A percentile compares a stretch with the other conserved stretches of the same genome.
phyloP scores from a whole-genome alignment of 1,140 invertebrate species.

The Cecropterus lyciades region DNA sequence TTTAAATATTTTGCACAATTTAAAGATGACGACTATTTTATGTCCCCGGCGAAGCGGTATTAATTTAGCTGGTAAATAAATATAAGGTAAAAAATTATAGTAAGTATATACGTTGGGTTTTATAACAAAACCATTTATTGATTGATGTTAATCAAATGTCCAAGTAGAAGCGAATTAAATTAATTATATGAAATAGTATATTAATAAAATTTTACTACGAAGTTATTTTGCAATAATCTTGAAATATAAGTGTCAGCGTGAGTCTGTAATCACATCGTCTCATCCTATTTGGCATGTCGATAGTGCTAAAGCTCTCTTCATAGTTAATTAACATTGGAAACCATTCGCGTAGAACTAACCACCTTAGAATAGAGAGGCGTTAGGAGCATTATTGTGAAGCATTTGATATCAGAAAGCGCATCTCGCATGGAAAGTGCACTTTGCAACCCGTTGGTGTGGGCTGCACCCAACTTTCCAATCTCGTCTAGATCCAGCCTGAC shows the following conservation, averaged over 20 bases:
- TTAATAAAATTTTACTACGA: neutral
- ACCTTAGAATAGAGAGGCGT: slow-evolving; percentile 12
- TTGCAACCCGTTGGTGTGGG: slow-evolving; percentile 53
- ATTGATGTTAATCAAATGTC: no score
- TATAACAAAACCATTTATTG: no score
- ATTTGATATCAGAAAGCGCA: slow-evolving; percentile 70
- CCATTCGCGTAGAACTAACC: neutral
- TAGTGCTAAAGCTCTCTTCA: slow-evolving; percentile 15
- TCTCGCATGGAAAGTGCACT: slow-evolving; percentile 66
- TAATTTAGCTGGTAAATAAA: no score
- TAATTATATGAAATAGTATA: neutral
- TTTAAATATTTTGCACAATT: no score
- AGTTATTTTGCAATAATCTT: neutral
- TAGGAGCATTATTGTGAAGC: slow-evolving; percentile 42
- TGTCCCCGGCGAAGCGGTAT: no score
- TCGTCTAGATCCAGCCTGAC: slow-evolving; percentile 44
- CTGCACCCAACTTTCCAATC: slow-evolving; percentile 74
- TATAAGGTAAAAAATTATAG: no score
- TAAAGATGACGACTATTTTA: no score
- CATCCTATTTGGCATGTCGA: slow-evolving; percentile 14
- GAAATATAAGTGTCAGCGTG: neutral
- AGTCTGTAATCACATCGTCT: neutral
- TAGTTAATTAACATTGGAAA: slow-evolving; percentile 8
- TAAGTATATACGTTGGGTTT: no score
- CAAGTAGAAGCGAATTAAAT: neutral